Conservation (phyloP, 2,797 vertebrate species). For the Sciurus vulgaris region DNA sequence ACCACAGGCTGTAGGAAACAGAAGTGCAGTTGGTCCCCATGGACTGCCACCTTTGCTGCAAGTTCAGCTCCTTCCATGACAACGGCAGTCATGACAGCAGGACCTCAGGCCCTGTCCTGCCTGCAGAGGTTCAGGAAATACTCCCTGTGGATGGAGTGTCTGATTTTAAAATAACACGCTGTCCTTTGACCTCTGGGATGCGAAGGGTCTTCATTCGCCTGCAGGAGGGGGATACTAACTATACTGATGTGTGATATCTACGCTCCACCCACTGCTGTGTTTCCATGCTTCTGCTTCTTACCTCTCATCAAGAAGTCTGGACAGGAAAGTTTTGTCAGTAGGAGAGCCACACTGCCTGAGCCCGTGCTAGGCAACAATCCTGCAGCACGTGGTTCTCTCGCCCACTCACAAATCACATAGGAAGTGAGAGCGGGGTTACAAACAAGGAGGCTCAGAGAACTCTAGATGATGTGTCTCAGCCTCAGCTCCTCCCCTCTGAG, state of each 20-base stretch:
- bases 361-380: not conserved
- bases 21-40: not conserved
- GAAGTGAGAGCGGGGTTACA: not conserved
- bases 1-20: not conserved
- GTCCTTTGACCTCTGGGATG: not conserved
- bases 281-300: not conserved
- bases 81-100: not conserved
- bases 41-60: not conserved
- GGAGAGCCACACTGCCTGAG: not conserved
- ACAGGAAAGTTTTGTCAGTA: not conserved
- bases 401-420: not conserved
- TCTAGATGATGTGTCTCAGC: not conserved
- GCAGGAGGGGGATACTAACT: accelerated
- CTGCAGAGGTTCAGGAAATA: not conserved
- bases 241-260: accelerated
- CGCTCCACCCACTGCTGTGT: accelerated
- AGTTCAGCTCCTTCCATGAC: not conserved
- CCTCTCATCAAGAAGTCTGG: not conserved
- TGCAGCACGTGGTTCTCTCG: not conserved
- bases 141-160: not conserved
- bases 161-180: not conserved
- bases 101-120: not conserved
- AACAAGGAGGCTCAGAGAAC: not conserved
- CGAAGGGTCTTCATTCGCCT: not conserved
- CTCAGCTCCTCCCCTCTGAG: not conserved